phyloP scores from a whole-genome alignment of 1,140 invertebrate species.

The Heliconius himera region DNA sequence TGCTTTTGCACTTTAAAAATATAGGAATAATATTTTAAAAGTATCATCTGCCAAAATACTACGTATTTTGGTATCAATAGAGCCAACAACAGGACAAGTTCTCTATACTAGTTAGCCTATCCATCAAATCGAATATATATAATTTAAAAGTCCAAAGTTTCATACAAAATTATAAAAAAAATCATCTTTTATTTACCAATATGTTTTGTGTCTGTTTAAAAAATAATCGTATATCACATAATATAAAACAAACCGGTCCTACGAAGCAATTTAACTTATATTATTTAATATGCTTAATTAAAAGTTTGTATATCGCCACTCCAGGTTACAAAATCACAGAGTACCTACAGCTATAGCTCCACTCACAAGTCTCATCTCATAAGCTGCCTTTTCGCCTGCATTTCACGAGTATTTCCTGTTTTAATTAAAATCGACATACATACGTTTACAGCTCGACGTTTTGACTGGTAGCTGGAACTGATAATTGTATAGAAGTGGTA shows the following conservation, averaged over 20 bases:
- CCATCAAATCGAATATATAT: too few species aligned
- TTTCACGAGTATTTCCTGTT: slow-evolving; percentile 36
- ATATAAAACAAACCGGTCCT: neutral
- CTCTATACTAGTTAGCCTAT: too few species aligned
- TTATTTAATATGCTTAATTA: slow-evolving; percentile 5
- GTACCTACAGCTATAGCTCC: neutral
- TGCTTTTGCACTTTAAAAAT: too few species aligned
- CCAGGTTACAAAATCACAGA: slow-evolving; percentile 1
- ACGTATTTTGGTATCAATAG: too few species aligned
- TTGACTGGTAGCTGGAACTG: slow-evolving; percentile 36
- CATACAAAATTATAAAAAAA: too few species aligned
- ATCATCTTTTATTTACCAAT: too few species aligned
- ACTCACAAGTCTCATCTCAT: slow-evolving; percentile 8
- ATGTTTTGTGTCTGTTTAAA: too few species aligned
- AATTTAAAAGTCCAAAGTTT: too few species aligned
- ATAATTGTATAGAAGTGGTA: slow-evolving; percentile 14
- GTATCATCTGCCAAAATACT: too few species aligned
- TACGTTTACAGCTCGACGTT: slow-evolving; percentile 46
- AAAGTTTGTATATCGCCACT: neutral
- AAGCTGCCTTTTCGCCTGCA: slow-evolving; percentile 32
- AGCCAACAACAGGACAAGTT: too few species aligned
- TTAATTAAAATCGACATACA: slow-evolving; percentile 46
- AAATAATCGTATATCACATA: neutral
- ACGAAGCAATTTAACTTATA: neutral
- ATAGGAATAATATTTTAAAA: too few species aligned